These are phyloP conservation scores for Agapostemon virescens DNA, from an alignment of 2,888 invertebrate genomes.

Conservation along the genomic window DNA sequence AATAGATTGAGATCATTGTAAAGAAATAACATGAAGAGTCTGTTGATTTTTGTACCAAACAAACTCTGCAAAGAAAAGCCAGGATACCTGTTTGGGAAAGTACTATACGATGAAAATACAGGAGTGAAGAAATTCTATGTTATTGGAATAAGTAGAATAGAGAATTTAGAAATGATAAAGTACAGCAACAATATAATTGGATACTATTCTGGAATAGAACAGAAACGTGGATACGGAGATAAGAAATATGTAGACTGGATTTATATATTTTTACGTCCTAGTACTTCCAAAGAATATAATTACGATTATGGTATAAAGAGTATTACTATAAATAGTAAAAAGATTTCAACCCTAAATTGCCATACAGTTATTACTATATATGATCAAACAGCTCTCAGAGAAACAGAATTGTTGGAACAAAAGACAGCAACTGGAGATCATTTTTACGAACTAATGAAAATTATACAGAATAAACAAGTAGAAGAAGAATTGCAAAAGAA, in stretches of 20 bases:
- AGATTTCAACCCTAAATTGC: conserved; percentile 41
- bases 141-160: conserved; percentile 59
- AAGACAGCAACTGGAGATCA: conserved; percentile 68
- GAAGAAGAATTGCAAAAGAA: conserved; percentile 62
- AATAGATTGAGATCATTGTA: not conserved
- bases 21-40: conserved; percentile 66
- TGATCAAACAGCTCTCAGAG: conserved; percentile 71
- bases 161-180: conserved; percentile 42
- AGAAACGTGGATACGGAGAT: conserved; percentile 51
- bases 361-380: conserved; percentile 75
- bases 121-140: conserved; percentile 74
- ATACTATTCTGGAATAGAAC: conserved; percentile 67
- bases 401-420: conserved; percentile 73
- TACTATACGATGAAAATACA: conserved; percentile 62
- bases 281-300: conserved; percentile 26
- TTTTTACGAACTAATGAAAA: conserved; percentile 74
- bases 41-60: conserved; percentile 74
- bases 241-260: conserved; percentile 74
- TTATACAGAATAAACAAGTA: conserved; percentile 67
- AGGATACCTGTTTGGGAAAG: conserved; percentile 74
- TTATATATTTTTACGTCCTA: conserved; percentile 59
- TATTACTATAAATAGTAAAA: conserved; percentile 68
- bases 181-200: conserved; percentile 68
- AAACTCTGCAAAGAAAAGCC: conserved; percentile 64
- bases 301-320: conserved; percentile 68